Evolutionary conservation across 2,888 invertebrate species (phyloP), one percentile per base, ranked within the genome.

Genomic region (Bedellia somnulentella): DNA sequence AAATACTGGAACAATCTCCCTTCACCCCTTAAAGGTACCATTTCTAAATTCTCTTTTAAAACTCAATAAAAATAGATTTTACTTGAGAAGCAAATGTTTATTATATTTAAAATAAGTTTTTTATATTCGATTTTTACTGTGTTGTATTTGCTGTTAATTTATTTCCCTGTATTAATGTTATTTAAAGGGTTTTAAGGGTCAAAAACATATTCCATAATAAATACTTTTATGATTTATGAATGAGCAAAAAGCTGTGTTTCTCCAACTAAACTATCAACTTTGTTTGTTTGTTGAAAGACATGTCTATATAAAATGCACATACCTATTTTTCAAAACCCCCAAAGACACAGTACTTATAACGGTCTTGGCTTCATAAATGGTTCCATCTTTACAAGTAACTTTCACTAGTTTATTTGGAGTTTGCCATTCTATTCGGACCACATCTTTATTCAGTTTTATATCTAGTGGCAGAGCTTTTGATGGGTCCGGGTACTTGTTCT

Each of bases 341-440:
- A 83, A 47, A 1, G 82, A 78, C 4, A 71, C 59, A 4, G 82
- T 82, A 25, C 78, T 57, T 37, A 83, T 73, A 13, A 80, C 70
- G 45, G 78, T 77, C 32, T 77, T 67, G n/a, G 79, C 73, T 8
- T 35, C 35, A 37, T 55, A 71, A 15, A 46, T 34, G 17, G 50
- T 47, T 2, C 62, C 68, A 42, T 76, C 68, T 26, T 40, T 48
- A 30, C 76, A 75, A 21, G 38, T 51, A 2, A 78, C 49, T 23
- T 46, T 39, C 17, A 68, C 48, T 22, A 51, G 38, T 4, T 10
- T 10, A 4, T 2, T 5, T 1, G 5, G 4, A 9, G 11, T 21
- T 4, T 24, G 15, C 29, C 29, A 24, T 36, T 57, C 46, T 15
- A 70, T 55, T n/a, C 39, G 45, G 6, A 41, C 33, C 9, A 71